Evolutionary conservation across 1,140 invertebrate species (phyloP), one percentile per base, ranked within the genome.

Genomic region (Platorchestia sp.): DNA sequence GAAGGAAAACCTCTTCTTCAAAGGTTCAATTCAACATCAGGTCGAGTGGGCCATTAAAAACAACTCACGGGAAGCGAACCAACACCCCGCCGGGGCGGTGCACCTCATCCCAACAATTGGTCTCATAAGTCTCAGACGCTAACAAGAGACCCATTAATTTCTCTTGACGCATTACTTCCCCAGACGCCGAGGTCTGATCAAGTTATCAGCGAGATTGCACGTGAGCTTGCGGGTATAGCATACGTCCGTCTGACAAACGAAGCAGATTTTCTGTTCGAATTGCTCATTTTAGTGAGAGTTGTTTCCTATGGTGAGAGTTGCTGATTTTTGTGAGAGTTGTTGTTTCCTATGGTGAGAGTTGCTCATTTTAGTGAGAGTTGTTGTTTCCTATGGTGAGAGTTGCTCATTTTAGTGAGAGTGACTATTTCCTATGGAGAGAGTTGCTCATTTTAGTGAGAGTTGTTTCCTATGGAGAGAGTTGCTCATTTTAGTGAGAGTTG

Each of bases 81-180:
- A 1, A 22, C 59, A 14, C 14, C 14, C 1, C 59, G 59, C 59
- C 3, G n/a, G 59, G 14, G 59, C 59, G 7, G 59, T 75, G 59
- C 36, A 3, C 27, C 59, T 75, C 14, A 75, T 75, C 59, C 59
- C 43, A 44, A 42, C 41, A 89, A 42, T 89, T 7, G 87, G 87
- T 41, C 87, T 89, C 87, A 89, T 89, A 41, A 89, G 87, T 89
- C 87, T 44, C n/a, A 89, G 87, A 44, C 87, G 41, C 41, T 89
- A 89, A 89, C 87, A 89, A 89, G 87, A 36, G 87, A 44, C 43
- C 59, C 41, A 44, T 89, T 89, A 89, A 89, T 89, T 89, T 44
- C 14, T 42, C 87, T 44, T 89, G 87, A 89, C 43, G 87, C 87
- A 89, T 89, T 44, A 89, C 87, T 89, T 89, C 87, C 87, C n/a